Percentiles rank a stretch among this genome's conserved stretches.
phyloP scores from a whole-genome alignment of 1,140 invertebrate genomes.

The Ephestia elutella region DNA sequence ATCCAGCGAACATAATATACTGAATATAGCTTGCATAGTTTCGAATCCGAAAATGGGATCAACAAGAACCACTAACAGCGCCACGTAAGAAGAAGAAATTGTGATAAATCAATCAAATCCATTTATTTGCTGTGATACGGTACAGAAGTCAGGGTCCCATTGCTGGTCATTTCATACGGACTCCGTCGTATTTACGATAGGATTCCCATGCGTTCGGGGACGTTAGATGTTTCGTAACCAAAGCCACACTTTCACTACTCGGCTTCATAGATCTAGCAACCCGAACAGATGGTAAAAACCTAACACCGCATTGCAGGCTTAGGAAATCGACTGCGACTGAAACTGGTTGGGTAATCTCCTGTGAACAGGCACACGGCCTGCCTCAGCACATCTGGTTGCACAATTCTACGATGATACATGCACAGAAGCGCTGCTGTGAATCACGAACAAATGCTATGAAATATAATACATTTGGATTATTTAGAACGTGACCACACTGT shows the following conservation, averaged over 20 bases:
- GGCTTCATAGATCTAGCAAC: conserved; percentile 28
- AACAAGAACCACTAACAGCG: too few relatives aligned
- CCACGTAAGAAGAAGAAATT: too few relatives aligned
- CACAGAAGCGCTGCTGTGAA: conserved; percentile 37
- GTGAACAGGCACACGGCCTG: conserved; percentile 36
- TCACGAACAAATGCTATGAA: conserved; percentile 44
- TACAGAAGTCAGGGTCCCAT: not conserved
- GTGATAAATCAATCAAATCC: too few relatives aligned
- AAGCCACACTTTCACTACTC: conserved; percentile 32
- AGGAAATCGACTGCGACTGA: conserved; percentile 36
- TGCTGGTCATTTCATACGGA: not conserved
- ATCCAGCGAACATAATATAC: too few relatives aligned
- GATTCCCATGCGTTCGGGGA: conserved; percentile 16
- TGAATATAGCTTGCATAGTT: too few relatives aligned
- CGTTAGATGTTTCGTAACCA: conserved; percentile 28
- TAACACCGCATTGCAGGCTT: conserved; percentile 28
- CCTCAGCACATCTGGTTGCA: conserved; percentile 36
- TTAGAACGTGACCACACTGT: conserved; percentile 48
- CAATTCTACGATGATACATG: conserved; percentile 39
- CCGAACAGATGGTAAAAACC: conserved; percentile 31
- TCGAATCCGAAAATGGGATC: too few relatives aligned
- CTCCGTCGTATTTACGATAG: not conserved
- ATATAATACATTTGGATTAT: conserved; percentile 50
- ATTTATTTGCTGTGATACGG: not conserved
- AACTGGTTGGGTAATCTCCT: conserved; percentile 40